phyloP scores from a whole-genome alignment of 2,113 vertebrate species.

The Candoia aspera region DNA sequence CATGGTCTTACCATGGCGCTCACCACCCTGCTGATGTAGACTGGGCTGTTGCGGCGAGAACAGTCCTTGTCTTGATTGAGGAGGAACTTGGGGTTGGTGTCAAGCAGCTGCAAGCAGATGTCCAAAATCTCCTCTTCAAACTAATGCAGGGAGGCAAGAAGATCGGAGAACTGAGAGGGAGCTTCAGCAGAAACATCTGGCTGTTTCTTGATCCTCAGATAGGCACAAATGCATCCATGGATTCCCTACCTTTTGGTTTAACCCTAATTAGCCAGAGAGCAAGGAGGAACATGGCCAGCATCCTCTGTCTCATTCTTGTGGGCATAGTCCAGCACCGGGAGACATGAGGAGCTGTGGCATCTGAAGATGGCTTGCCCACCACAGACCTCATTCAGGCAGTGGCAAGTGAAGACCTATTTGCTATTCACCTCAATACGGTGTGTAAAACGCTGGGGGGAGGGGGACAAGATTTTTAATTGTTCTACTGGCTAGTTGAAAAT shows the following conservation, averaged over 20 bases:
- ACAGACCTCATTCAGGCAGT: background rate
- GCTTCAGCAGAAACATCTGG: no score
- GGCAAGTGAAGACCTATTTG: background rate
- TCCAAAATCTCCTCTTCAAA: slow-evolving; percentile 83
- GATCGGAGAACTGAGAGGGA: background rate
- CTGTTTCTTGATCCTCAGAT: background rate
- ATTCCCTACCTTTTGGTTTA: background rate
- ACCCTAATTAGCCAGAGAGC: background rate
- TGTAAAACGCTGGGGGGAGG: no score
- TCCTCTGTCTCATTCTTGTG: background rate
- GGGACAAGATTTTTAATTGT: no score
- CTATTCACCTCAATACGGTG: background rate
- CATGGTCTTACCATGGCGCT: slow-evolving; percentile 84
- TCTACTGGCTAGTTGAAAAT: no score
- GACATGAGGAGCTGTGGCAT: background rate
- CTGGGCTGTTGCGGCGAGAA: slow-evolving; percentile 73
- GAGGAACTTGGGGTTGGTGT: slow-evolving; percentile 84
- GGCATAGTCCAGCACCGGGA: background rate
- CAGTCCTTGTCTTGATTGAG: slow-evolving; percentile 74
- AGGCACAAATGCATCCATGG: background rate
- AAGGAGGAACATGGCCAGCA: background rate
- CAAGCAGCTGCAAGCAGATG: slow-evolving; percentile 82
- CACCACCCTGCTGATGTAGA: slow-evolving; percentile 84
- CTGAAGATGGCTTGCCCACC: background rate
- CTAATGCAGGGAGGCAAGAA: slow-evolving; percentile 59